Base-by-base conservation (phyloP, 2,113 vertebrate genomes). In the Hiodon alosoides region DNA sequence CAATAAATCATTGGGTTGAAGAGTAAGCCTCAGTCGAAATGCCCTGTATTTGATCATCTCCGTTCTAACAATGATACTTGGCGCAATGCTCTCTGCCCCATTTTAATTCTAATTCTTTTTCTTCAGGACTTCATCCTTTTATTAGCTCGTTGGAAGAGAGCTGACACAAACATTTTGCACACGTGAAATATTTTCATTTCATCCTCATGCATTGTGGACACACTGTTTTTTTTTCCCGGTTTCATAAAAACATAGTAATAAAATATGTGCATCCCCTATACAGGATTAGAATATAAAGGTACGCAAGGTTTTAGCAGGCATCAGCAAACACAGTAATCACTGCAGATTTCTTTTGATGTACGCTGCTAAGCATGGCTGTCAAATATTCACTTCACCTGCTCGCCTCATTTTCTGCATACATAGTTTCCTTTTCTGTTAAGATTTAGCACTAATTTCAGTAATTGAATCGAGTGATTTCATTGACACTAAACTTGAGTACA, bases 371-470 rank as follows among this genome's bases (percentile, higher is more conserved):
- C 79, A 81, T 76, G 75, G 79, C 70, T 79, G 83, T 84, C 86
- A 87, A 86, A 83, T 85, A 85, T 88, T 87, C 86, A 78, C 89
- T 89, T 77, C 9, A 8, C 55, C 50, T n/a, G 47, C 72, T 76
- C 80, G 82, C 79, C 76, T 84, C 64, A 73, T 66, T 89, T 86
- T 85, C 79, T 79, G 69, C 77, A 54, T 72, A 75, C 79, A 69
- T 53, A 72, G 17, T 4, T 52, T 65, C 68, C 46, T 6, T 64
- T 80, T 80, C 77, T 65, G 13, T 46, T 69, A 74, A 76, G 81
- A 86, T 85, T 85, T 84, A 79, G 77, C 50, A 77, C 11, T 75
- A 73, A 82, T 81, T 84, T 81, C 75, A 74, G 71, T 16, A 48
- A 82, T 81, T 86, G 81, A 83, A 79, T 72, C 71, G 0, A 10